phyloP scores from a whole-genome alignment of 2,113 vertebrate genomes.

The Coracopsis vasa region DNA sequence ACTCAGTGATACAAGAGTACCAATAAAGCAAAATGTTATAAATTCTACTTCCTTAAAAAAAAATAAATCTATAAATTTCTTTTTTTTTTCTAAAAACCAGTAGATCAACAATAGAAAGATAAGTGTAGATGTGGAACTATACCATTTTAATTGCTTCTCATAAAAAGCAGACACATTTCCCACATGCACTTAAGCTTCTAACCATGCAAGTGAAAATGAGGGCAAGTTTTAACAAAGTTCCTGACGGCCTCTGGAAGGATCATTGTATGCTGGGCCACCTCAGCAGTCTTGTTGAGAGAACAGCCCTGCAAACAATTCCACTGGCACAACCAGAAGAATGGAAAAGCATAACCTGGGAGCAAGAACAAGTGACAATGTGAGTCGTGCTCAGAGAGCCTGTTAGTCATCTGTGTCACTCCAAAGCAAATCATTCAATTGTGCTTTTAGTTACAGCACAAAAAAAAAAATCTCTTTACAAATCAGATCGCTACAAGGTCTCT shows the following conservation, averaged over 20 bases:
- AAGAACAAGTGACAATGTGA: neutral
- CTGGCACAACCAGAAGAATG: neutral
- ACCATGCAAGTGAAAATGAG: neutral
- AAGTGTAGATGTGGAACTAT: neutral
- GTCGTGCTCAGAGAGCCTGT: neutral
- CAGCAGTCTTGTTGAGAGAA: neutral
- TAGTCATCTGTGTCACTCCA: neutral
- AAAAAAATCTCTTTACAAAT: neutral
- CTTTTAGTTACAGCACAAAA: neutral
- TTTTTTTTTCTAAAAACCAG: neutral
- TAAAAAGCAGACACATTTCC: neutral
- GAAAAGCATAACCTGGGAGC: neutral
- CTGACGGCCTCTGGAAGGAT: neutral
- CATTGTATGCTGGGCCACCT: accelerated
- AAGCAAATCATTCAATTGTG: neutral
- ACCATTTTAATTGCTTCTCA: neutral
- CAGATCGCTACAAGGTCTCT: neutral
- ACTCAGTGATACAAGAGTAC: neutral
- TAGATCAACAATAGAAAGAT: neutral
- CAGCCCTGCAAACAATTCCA: neutral
- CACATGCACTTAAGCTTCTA: neutral
- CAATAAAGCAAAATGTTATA: neutral
- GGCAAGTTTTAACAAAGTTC: neutral
- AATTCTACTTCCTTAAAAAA: neutral
- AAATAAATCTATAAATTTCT: neutral